Evolutionary conservation across 2,113 vertebrate species (phyloP).

Genomic region (Siniperca chuatsi): DNA sequence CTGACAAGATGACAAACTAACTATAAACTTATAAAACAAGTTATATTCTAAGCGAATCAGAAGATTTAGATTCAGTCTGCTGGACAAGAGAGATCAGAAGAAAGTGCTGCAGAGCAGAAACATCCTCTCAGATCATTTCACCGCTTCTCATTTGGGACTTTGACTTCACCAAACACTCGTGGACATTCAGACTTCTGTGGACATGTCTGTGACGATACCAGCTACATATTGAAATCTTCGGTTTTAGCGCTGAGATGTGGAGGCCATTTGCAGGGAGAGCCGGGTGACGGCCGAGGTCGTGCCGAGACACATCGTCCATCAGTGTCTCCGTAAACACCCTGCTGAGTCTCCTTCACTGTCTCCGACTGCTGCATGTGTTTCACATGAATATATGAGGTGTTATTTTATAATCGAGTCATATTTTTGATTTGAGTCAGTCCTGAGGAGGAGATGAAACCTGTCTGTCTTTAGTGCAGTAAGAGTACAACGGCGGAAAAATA

Average conservation of each 20-base stretch:
- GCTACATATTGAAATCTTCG: constrained; percentile 20
- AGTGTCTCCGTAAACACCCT: constrained; percentile 1
- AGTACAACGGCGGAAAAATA: too few relatives aligned
- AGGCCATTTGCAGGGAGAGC: constrained; percentile 56
- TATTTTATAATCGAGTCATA: constrained; percentile 50
- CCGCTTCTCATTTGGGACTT: neutral
- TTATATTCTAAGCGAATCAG: neutral
- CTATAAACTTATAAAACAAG: neutral
- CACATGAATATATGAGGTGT: constrained; percentile 57
- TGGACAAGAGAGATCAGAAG: neutral
- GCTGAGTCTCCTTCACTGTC: neutral
- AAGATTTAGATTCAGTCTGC: neutral
- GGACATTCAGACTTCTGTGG: constrained; percentile 13
- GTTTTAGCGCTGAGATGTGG: neutral
- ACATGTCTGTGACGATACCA: constrained; percentile 2
- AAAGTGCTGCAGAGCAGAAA: neutral
- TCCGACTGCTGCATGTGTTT: neutral
- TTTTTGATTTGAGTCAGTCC: constrained; percentile 4
- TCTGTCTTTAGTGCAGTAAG: neutral
- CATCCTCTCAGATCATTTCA: neutral
- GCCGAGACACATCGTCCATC: constrained; percentile 62
- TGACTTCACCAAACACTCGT: neutral
- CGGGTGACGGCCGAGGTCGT: constrained; percentile 36
- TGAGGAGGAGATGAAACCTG: constrained; percentile 17
- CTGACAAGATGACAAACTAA: neutral